These are phyloP conservation scores for Malthinus seriepunctatus DNA, from an alignment of 2,888 invertebrate species.

Conservation along the genomic window DNA sequence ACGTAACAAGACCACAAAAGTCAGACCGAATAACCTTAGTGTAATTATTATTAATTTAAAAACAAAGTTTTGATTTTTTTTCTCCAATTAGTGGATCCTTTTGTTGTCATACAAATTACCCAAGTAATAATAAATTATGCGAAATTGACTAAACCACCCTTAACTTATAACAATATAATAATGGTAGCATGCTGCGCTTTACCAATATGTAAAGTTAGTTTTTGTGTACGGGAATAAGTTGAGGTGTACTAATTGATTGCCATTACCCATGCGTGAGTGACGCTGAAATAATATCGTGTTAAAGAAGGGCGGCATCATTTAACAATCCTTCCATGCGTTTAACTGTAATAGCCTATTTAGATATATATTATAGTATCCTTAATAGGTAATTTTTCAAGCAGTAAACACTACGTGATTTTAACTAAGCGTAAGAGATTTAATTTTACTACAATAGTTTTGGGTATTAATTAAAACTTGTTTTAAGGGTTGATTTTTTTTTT, in stretches of 20 bases:
- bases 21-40: no score
- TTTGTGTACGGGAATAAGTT: slow-evolving; percentile 9
- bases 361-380: slow-evolving; percentile 31
- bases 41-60: no score
- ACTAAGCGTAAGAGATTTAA: neutral
- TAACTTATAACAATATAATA: slow-evolving; percentile 33
- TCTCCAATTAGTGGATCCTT: slow-evolving; percentile 9
- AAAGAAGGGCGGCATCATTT: slow-evolving; percentile 35
- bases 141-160: slow-evolving; percentile 31
- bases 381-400: slow-evolving; percentile 24
- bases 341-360: slow-evolving; percentile 37
- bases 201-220: slow-evolving; percentile 29
- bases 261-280: slow-evolving; percentile 31
- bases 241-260: slow-evolving; percentile 28
- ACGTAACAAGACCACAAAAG: no score
- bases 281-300: slow-evolving; percentile 36
- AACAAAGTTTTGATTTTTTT: no score
- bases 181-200: slow-evolving; percentile 28
- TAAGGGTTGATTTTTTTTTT: no score
- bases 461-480: no score
- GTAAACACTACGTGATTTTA: slow-evolving; percentile 13
- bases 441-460: no score
- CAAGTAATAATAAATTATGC: slow-evolving; percentile 29
- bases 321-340: slow-evolving; percentile 34
- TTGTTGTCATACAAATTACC: slow-evolving; percentile 25